Base-by-base conservation (phyloP, 1,140 invertebrate species). In the Drosophila repletoides region DNA sequence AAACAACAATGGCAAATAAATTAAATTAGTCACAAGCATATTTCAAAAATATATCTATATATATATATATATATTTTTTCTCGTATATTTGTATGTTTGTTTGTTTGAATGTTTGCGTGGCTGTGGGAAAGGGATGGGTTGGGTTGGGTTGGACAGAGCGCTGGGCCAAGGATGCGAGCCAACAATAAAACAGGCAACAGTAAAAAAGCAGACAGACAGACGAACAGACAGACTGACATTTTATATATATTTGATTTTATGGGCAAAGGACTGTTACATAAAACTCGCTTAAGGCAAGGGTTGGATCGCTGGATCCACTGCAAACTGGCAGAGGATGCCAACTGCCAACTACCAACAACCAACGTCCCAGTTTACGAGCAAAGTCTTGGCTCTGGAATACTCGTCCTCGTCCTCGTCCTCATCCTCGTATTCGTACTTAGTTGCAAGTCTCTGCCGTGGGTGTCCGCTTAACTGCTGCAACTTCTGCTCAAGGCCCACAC, bases 21-120 rank as follows among this genome's bases (percentile, higher is more conserved):
- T 83, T 84, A 83, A 83, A 84, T 83, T 84, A 84, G 74, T 83
- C 80, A 74, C 79, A 83, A 83, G 52, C 79, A 84, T 83, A 83
- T 83, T 83, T 83, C 70, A 84, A 79, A 83, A 84, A 74, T 67
- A 49, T 15, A 41, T 21, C 41, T 5, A 46, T 38, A 48, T 24
- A 63, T 24, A 34, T 24, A 21, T 14, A 12, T 29, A 28, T 26
- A 28, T 17, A n/a, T 28, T 19, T n/a, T 36, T 14, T 51, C 34
- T 4, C 3, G 7, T 17, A 3, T 49, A 24, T 43, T 6, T 4
- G 24, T 22, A 19, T 29, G 22, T 28, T n/a, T 29, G 45, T 41
- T 7, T n/a, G 38, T 28, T 28, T 28, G 29, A 45, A 45, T 24
- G 41, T 34, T 51, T 9, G 38, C n/a, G n/a, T n/a, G n/a, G n/a